Base-by-base conservation (phyloP, 2,888 invertebrate species). In the Calliphora vomitoria region DNA sequence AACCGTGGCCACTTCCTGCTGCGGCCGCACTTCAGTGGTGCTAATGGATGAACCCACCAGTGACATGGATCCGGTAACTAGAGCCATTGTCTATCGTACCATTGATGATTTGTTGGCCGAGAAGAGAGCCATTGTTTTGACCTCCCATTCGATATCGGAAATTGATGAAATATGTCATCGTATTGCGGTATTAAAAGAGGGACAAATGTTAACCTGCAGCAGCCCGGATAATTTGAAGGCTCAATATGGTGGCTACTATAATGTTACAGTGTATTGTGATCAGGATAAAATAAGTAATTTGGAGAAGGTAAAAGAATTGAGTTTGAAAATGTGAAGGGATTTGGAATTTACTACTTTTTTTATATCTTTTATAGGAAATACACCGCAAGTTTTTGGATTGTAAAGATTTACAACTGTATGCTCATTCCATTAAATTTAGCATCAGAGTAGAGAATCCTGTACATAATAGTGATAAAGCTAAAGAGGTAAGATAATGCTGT, bases 31-130 rank as follows among this genome's bases (percentile, higher is more conserved):
- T 0, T 94, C 95, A 35, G 94, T 97, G 38, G 95, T 97, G 18
- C 94, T 97, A 71, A 94, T 97, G 92, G 97, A 97, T 91, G 97
- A 97, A 91, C 97, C 97, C 0, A 96, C 96, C 0, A 95, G 95
- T 80, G 96, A 96, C 8, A 96, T 96, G 84, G 96, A 96, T 94
- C 96, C 96, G 8, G 93, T 94, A 3, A 94, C 94, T 2, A 90
- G 94, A 20, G 91, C 92, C 3, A 90, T 94, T 79, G 93, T 94
- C 10, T 94, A 94, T 85, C 91, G 91, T 25, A 92, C 94, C 44
- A 93, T 94, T 38, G 91, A 91, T 58, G 91, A 93, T 55, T 88
- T 94, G 62, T 88, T 93, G 35, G 88, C 90, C 4, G 91, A 92
- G 1, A 91, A 92, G 3, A 91, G 94, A 0, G 93, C 93, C 0